Evolutionary conservation across 2,888 invertebrate species (phyloP).

Genomic region (Tromatobia lineatoria): DNA sequence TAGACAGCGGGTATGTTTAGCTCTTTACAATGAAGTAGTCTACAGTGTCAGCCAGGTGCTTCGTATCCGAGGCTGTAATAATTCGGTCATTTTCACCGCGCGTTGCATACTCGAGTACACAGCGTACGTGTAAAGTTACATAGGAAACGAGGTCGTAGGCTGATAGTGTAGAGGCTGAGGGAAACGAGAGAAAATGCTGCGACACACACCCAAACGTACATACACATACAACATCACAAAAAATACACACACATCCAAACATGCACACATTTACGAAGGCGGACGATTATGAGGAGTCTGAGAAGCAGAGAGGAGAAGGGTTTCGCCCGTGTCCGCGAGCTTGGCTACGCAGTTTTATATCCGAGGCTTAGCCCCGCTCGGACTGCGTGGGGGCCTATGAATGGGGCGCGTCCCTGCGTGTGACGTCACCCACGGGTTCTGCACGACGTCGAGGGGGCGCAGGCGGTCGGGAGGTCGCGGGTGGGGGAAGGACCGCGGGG

Average conservation of each 20-base stretch:
- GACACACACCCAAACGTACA: not conserved
- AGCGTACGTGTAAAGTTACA: slow-evolving; percentile 50
- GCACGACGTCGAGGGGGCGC: slow-evolving; percentile 54
- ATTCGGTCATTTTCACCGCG: slow-evolving; percentile 19
- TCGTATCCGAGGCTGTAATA: slow-evolving; percentile 23
- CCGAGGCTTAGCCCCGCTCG: slow-evolving; percentile 56
- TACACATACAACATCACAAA: not conserved
- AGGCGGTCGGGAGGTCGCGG: slow-evolving; percentile 58
- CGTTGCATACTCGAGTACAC: slow-evolving; percentile 41
- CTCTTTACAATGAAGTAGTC: slow-evolving; percentile 4
- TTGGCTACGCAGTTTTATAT: slow-evolving; percentile 68
- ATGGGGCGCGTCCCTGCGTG: slow-evolving; percentile 83
- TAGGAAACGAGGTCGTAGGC: slow-evolving; percentile 48
- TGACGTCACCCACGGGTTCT: slow-evolving; percentile 81
- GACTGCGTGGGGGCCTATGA: slow-evolving; percentile 81
- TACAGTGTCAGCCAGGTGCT: slow-evolving; percentile 19
- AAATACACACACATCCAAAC: not conserved
- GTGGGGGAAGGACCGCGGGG: slow-evolving; percentile 52
- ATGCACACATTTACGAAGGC: not conserved
- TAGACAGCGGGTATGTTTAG: not conserved
- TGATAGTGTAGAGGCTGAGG: slow-evolving; percentile 3
- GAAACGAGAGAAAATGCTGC: slow-evolving; percentile 15
- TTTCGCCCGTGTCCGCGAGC: slow-evolving; percentile 53
- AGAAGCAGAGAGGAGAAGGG: slow-evolving; percentile 32
- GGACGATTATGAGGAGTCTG: slow-evolving; percentile 48